Conservation (phyloP, 2,888 invertebrate species). For the Amitus sp. region DNA sequence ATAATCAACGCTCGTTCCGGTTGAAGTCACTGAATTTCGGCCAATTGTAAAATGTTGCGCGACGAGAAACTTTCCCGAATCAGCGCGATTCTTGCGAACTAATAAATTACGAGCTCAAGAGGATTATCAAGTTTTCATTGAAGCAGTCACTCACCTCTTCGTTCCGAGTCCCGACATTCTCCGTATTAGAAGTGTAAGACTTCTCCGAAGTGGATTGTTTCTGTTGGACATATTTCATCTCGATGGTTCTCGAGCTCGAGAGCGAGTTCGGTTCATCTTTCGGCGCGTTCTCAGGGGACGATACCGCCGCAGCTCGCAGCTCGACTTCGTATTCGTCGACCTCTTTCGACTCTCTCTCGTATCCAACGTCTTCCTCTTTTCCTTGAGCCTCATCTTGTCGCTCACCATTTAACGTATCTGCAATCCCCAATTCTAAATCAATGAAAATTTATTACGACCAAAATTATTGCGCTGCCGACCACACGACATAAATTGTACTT, state of each 20-base stretch:
- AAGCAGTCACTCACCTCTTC: constrained; percentile 15
- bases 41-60: too few relatives aligned
- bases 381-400: constrained; percentile 31
- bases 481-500: too few relatives aligned
- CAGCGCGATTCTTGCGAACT: too few relatives aligned
- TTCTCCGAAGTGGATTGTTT: constrained; percentile 18
- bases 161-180: constrained; percentile 6
- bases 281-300: constrained; percentile 49
- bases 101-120: too few relatives aligned
- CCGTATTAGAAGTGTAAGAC: constrained; percentile 15
- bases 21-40: too few relatives aligned
- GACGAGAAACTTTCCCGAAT: too few relatives aligned
- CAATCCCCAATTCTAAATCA: too few relatives aligned
- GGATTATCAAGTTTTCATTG: neutral
- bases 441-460: too few relatives aligned
- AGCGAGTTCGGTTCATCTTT: constrained; percentile 37
- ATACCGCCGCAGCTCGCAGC: constrained; percentile 45
- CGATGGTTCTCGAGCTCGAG: constrained; percentile 25
- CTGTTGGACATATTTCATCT: constrained; percentile 20
- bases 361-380: constrained; percentile 26
- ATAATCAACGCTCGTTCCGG: too few relatives aligned
- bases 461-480: too few relatives aligned
- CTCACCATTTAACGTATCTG: too few relatives aligned
- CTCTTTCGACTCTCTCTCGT: constrained; percentile 45
- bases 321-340: constrained; percentile 47